Percentiles rank a stretch among this genome's conserved stretches.
Conservation (phyloP, 2,113 vertebrate genomes). For the Menidia beryllina region DNA sequence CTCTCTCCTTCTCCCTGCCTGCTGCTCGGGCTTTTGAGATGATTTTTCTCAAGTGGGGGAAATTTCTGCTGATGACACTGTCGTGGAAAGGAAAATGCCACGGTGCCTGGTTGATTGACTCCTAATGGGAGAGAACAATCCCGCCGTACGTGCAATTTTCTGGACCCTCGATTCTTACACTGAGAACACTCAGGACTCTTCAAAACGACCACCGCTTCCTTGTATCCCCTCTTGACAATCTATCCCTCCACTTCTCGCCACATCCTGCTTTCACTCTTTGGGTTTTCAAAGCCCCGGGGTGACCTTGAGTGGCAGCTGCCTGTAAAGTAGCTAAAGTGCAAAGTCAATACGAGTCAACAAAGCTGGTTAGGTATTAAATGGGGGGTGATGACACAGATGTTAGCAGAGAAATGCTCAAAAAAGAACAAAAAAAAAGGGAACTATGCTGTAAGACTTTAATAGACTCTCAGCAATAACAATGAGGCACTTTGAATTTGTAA, state of each 20-base stretch:
- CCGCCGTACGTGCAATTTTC: slow-evolving; percentile 20
- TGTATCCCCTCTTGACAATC: slow-evolving; percentile 38
- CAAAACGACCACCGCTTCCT: not conserved
- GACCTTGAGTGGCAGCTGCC: slow-evolving; percentile 66
- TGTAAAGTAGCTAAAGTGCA: slow-evolving; percentile 69
- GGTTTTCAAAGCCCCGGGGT: slow-evolving; percentile 29
- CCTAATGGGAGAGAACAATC: slow-evolving; percentile 49
- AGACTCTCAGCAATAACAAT: slow-evolving; percentile 40
- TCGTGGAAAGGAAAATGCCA: slow-evolving; percentile 47
- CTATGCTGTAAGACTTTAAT: slow-evolving; percentile 33
- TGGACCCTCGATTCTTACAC: slow-evolving; percentile 23
- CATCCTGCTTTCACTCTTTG: slow-evolving; percentile 8
- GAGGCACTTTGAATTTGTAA: slow-evolving; percentile 24
- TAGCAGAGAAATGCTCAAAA: slow-evolving; percentile 42
- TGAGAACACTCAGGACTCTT: slow-evolving; percentile 8
- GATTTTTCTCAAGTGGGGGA: slow-evolving; percentile 55
- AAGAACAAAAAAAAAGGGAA: slow-evolving; percentile 18
- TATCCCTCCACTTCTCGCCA: not conserved
- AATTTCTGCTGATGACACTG: slow-evolving; percentile 61
- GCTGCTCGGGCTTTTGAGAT: slow-evolving; percentile 11
- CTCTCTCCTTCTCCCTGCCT: not conserved
- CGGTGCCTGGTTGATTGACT: slow-evolving; percentile 32
- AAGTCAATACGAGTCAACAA: slow-evolving; percentile 70
- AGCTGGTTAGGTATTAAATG: slow-evolving; percentile 77
- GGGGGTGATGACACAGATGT: slow-evolving; percentile 51